phyloP scores from a whole-genome alignment of 64 coral and sea anemone species.

The Astreopora myriophthalma region DNA sequence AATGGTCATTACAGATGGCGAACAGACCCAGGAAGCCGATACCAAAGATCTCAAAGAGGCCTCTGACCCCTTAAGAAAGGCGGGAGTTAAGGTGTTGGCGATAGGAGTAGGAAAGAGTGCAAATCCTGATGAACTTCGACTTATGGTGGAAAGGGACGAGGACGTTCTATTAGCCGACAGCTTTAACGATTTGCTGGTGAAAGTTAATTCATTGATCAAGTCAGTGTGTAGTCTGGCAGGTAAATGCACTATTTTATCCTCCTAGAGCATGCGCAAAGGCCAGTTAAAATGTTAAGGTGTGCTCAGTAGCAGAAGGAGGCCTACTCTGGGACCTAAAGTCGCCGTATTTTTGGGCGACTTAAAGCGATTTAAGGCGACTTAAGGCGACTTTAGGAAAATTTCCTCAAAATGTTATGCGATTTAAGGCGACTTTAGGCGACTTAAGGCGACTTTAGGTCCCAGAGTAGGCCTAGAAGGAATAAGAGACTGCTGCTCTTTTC shows the following conservation, averaged over 20 bases:
- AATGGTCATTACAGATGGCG: constrained; percentile 40
- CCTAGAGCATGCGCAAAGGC: too few relatives aligned
- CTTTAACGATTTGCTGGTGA: constrained; percentile 12
- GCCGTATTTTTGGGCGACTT: too few relatives aligned
- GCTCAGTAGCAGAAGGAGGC: too few relatives aligned
- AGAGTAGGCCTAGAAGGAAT: too few relatives aligned
- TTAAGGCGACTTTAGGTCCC: too few relatives aligned
- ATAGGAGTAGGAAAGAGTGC: neutral
- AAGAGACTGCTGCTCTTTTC: too few relatives aligned
- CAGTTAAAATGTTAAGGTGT: neutral
- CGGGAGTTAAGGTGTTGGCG: constrained; percentile 16
- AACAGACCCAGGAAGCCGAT: constrained; percentile 27
- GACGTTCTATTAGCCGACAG: constrained; percentile 26
- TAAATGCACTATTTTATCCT: neutral
- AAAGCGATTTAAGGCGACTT: too few relatives aligned
- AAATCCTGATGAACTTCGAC: neutral
- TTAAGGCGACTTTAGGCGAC: too few relatives aligned
- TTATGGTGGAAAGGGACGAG: constrained; percentile 28
- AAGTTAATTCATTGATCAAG: constrained; percentile 1
- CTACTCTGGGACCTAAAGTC: too few relatives aligned
- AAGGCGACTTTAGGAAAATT: too few relatives aligned
- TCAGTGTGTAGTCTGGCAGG: neutral
- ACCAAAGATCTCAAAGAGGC: constrained; percentile 11
- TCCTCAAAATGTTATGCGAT: too few relatives aligned
- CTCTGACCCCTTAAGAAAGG: constrained; percentile 3